Percentiles rank a stretch among this genome's conserved stretches.
These are phyloP conservation scores for Pseudochirops cupreus DNA, from an alignment of 2,797 vertebrate genomes.

Conservation along the genomic window DNA sequence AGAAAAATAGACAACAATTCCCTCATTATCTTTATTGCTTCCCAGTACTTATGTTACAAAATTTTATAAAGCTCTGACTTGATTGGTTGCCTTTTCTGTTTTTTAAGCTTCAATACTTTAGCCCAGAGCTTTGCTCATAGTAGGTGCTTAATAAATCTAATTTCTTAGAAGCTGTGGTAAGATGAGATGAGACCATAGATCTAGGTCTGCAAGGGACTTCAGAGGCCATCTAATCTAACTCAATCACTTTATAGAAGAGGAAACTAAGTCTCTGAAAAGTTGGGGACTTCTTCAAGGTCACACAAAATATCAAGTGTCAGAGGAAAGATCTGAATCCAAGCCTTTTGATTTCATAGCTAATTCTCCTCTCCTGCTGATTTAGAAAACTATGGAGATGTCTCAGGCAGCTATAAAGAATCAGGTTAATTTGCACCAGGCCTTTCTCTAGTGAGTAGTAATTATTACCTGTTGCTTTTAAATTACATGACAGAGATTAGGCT, in stretches of 20 bases:
- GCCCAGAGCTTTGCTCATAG: not conserved
- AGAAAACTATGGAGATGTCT: not conserved
- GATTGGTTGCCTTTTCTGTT: not conserved
- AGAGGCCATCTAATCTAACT: not conserved
- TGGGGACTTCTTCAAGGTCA: not conserved
- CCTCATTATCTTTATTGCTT: slow-evolving; percentile 44
- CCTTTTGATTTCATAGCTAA: not conserved
- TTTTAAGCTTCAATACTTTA: not conserved
- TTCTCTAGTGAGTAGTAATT: not conserved
- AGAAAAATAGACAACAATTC: not conserved
- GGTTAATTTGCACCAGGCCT: not conserved
- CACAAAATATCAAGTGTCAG: not conserved
- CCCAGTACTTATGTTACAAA: not conserved
- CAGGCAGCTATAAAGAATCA: not conserved
- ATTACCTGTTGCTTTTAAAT: not conserved
- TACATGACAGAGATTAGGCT: not conserved
- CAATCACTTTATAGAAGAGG: not conserved
- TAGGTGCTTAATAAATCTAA: no score
- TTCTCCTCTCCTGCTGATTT: not conserved
- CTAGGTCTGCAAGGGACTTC: slow-evolving; percentile 11
- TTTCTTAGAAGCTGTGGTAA: not conserved
- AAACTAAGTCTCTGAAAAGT: not conserved
- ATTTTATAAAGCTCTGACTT: not conserved
- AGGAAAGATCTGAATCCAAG: not conserved
- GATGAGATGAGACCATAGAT: not conserved